Evolutionary conservation across 37 sponge, comb jelly and placozoan species (phyloP).

Genomic region (Eunapius fragilis): DNA sequence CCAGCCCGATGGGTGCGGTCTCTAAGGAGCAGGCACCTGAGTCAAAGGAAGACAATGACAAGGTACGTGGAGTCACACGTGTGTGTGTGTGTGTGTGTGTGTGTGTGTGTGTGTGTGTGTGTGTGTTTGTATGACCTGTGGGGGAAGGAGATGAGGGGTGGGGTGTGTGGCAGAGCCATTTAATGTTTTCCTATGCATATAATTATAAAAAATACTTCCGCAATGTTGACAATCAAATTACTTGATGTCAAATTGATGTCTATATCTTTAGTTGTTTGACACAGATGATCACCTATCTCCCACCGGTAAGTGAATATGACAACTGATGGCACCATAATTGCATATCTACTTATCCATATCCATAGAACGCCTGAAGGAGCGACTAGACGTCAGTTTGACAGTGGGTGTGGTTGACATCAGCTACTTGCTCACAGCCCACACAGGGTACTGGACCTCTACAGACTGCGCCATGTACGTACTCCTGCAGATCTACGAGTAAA

Average conservation of each 20-base stretch:
- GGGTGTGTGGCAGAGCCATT: too few species aligned
- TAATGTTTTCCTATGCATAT: too few species aligned
- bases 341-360: too few species aligned
- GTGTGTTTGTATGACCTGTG: too few species aligned
- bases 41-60: neutral
- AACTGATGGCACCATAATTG: too few species aligned
- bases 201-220: neutral
- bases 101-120: too few species aligned
- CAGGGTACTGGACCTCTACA: constrained; percentile 75
- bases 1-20: neutral
- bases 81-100: too few species aligned
- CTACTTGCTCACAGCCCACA: constrained; percentile 86
- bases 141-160: too few species aligned
- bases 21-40: neutral
- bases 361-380: constrained; percentile 69
- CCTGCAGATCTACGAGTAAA: constrained; percentile 76
- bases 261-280: neutral
- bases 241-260: neutral
- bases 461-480: constrained; percentile 78
- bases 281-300: neutral
- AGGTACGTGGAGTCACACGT: too few species aligned
- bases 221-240: neutral
- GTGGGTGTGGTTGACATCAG: constrained; percentile 76
- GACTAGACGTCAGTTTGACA: constrained; percentile 76
- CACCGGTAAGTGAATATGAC: neutral